phyloP scores from a whole-genome alignment of 2,113 vertebrate species.

The Rhodinocichla rosea region DNA sequence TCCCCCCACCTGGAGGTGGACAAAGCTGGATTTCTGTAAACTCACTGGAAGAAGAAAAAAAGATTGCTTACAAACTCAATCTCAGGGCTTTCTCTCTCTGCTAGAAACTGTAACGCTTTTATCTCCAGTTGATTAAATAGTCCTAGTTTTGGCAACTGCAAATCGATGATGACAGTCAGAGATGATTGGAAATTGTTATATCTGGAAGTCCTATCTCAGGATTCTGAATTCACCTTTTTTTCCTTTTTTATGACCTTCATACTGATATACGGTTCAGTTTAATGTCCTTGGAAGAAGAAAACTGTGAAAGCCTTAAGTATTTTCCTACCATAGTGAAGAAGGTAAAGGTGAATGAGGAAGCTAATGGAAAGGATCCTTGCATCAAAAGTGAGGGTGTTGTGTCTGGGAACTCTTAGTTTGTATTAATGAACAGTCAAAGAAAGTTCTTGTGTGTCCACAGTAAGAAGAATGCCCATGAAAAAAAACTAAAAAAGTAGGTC shows the following conservation, averaged over 20 bases:
- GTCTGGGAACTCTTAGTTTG: not conserved
- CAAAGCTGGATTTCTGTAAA: not conserved
- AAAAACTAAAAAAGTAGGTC: constrained; percentile 3
- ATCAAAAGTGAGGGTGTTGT: not conserved
- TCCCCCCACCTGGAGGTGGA: not conserved
- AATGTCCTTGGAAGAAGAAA: not conserved
- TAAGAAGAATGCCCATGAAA: not conserved
- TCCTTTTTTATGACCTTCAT: not conserved
- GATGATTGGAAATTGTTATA: not conserved
- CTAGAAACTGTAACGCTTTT: not conserved
- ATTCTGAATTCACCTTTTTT: not conserved
- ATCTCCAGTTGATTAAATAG: not conserved
- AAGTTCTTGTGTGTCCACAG: not conserved
- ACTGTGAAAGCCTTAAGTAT: not conserved
- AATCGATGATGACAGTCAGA: not conserved
- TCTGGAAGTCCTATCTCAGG: not conserved
- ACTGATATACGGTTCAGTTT: not conserved
- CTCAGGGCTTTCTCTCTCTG: not conserved
- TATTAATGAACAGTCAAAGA: not conserved
- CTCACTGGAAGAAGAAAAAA: not conserved
- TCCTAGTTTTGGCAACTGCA: not conserved
- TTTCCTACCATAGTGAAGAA: not conserved
- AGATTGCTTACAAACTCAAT: not conserved
- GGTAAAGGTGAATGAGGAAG: not conserved
- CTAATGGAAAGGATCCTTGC: not conserved